Evolutionary conservation across 1,140 invertebrate genomes (phyloP).

Genomic region (Chironomus striatipennis): DNA sequence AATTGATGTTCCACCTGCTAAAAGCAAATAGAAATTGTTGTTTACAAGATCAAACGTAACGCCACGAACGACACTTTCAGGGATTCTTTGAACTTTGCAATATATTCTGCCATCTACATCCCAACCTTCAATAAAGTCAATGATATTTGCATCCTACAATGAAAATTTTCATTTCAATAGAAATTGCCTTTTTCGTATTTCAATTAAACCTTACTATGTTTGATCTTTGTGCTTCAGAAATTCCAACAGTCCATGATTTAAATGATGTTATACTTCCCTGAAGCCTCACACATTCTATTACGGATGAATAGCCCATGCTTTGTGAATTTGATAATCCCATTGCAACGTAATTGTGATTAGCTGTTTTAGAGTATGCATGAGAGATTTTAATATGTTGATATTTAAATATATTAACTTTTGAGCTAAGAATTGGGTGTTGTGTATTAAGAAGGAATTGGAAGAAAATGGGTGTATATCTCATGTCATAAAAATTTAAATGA

Average conservation of each 20-base stretch:
- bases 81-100: slow-evolving; percentile 56
- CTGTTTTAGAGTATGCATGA: too few species aligned
- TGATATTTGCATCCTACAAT: slow-evolving; percentile 47
- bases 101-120: slow-evolving; percentile 55
- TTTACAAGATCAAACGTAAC: slow-evolving; percentile 56
- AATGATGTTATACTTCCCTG: background rate
- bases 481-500: too few species aligned
- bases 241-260: background rate
- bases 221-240: background rate
- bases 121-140: slow-evolving; percentile 49
- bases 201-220: background rate
- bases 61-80: slow-evolving; percentile 48
- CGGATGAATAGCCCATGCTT: too few species aligned
- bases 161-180: background rate
- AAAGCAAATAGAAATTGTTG: slow-evolving; percentile 56
- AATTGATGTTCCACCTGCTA: slow-evolving; percentile 53
- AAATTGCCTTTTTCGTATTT: background rate
- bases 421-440: too few species aligned
- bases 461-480: too few species aligned
- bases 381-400: too few species aligned
- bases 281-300: background rate
- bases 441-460: too few species aligned
- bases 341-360: too few species aligned
- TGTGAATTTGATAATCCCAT: too few species aligned
- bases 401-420: too few species aligned